Percentiles rank a stretch among this genome's conserved stretches.
phyloP scores from a whole-genome alignment of 2,113 vertebrate species.

The Hemibagrus wyckioides region DNA sequence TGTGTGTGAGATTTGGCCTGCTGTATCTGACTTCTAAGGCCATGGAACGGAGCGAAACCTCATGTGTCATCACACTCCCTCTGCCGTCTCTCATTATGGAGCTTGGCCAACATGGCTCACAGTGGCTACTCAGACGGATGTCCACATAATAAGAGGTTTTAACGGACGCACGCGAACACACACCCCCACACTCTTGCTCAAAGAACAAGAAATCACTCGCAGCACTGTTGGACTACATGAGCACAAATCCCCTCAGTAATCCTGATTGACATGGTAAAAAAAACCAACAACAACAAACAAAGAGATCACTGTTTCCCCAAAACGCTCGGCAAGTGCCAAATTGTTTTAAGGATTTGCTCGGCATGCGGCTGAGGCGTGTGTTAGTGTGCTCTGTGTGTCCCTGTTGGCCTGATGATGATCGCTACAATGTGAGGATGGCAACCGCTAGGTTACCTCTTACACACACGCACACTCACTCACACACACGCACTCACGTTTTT shows the following conservation, averaged over 20 bases:
- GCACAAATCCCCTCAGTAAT: conserved; percentile 51
- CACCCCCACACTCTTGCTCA: conserved; percentile 1
- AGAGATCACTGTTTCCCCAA: conserved; percentile 67
- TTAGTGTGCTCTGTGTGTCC: conserved; percentile 56
- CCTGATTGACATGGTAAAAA: conserved; percentile 54
- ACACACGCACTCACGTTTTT: neutral
- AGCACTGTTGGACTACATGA: conserved; percentile 40
- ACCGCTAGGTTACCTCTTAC: conserved; percentile 23
- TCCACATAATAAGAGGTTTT: conserved; percentile 28
- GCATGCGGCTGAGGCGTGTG: conserved; percentile 47
- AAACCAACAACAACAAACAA: conserved; percentile 76
- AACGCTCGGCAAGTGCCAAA: conserved; percentile 67
- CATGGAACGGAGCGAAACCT: neutral
- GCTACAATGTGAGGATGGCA: conserved; percentile 45
- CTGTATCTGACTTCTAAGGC: conserved; percentile 6
- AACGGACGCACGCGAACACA: conserved; percentile 19
- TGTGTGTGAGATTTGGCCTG: neutral
- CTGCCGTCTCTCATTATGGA: conserved; percentile 23
- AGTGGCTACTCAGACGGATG: conserved; percentile 17
- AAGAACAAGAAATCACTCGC: conserved; percentile 37
- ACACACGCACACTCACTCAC: neutral
- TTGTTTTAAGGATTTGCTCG: conserved; percentile 72
- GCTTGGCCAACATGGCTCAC: conserved; percentile 14
- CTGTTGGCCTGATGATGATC: conserved; percentile 56
- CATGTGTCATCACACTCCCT: conserved; percentile 9